Evolutionary conservation across 2,797 vertebrate species (phyloP), one percentile per base, ranked within the genome.

Genomic region (Gymnoscopelus microlampas): DNA sequence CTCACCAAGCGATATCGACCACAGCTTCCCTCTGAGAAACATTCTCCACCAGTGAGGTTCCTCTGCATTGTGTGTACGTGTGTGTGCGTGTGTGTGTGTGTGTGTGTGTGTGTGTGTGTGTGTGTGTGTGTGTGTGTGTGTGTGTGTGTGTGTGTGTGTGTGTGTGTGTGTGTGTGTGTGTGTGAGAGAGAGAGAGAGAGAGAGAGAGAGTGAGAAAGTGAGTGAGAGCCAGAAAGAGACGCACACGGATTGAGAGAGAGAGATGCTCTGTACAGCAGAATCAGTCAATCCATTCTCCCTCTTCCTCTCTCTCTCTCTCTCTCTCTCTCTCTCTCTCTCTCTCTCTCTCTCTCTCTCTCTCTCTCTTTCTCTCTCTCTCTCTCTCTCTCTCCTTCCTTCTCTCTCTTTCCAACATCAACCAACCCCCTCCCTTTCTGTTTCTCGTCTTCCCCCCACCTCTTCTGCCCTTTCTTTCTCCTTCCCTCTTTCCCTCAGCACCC

Each of bases 1-100:
- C 84, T 85, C 54, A 62, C 82, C 87, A 85, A 85, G 83, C 69
- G 14, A 73, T 86, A 92, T 93, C 82, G 90, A 93, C 84, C 72
- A 29, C 70, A 74, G 74, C 83, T 83, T 82, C 76, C 78, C 77
- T 63, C 77, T 85, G 81, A 76, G 85, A 68, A 83, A 72, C 79
- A 61, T 65, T 77, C 58, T 44, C 8, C 11, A 32, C n/a, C 13
- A n/a, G 29, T 3, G 2, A 15, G 11, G 6, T 3, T 3, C 70
- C 74, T 82, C 80, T 77, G 76, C 78, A 74, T 69, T 74, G 67
- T 73, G 54, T 62, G 61, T 55, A 24, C 58, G 53, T 39, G 63
- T 57, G 29, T 71, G 60, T 26, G 62, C 32, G 49, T 65, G 29
- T 53, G 23, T 60, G 60, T 62, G 32, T 60, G 62, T 68, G 63